Base-by-base conservation (phyloP, 2,797 vertebrate species). In the Clamator glandarius region DNA sequence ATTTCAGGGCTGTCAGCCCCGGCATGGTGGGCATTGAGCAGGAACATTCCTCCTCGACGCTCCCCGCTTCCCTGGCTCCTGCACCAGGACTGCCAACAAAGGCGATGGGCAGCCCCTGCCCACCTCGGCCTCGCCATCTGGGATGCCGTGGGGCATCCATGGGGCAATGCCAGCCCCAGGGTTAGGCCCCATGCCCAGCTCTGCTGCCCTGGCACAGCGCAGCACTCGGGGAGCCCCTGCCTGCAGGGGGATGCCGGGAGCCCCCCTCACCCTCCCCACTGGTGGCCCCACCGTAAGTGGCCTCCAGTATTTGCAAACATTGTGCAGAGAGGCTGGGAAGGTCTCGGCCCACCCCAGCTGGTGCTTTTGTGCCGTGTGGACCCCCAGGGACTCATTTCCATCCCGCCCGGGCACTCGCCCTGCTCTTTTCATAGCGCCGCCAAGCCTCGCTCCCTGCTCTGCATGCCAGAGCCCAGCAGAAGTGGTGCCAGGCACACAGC, bases 1-100 rank as follows among this genome's bases (percentile, higher is more conserved):
- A 97, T 97, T 97, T 97, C 96, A 97, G 96, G 96, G 92, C 94
- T 97, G 96, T 97, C 97, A 96, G 75, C 86, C 92, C 81, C 89
- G 5, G 82, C 92, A 66, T 39, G 86, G 95, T 94, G 95, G 92
- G 96, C 90, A 95, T 93, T 96, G 89, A 97, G 90, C 11, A 1
- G 76, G 89, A 31, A 93, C 95, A 96, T 97, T 97, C 96, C 93
- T 94, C 62, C 91, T 24, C 4, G 2, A 11, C 13, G 21, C 84
- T 73, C 85, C 67, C 84, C 2, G 73, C 93, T 96, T 79, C 95
- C 96, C 93, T 76, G 94, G 95, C 82, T 97, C 76, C 95, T 8
- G 4, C 6, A 8, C 59, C 8, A 11, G 46, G 29, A 68, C 80
- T 2, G 5, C 69, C 14, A 9, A 94, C 89, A 95, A 92, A 91